Percentiles rank a stretch among this genome's conserved stretches.
These are phyloP conservation scores for Ceratina japonica DNA, from an alignment of 1,140 invertebrate genomes.

Conservation along the genomic window DNA sequence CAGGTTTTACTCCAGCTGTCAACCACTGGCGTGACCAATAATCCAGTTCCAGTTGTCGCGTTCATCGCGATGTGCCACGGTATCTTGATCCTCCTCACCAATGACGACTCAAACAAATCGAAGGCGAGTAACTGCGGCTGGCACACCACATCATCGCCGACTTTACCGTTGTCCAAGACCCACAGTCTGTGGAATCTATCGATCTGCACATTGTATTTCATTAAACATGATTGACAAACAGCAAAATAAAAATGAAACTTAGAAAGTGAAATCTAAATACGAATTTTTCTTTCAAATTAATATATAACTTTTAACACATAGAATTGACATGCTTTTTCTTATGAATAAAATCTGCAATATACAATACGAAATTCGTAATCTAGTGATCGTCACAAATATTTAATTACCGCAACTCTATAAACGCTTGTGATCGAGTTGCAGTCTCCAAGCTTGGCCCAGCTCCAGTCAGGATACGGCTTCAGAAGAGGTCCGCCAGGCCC, in stretches of 20 bases:
- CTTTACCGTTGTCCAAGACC: constrained; percentile 79
- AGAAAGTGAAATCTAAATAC: too few relatives aligned
- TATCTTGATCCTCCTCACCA: constrained; percentile 74
- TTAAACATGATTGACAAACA: too few relatives aligned
- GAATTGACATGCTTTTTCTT: too few relatives aligned
- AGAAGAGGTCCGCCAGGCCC: constrained; percentile 57
- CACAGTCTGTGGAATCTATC: constrained; percentile 79
- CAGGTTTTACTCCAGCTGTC: constrained; percentile 52
- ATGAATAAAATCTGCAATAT: too few relatives aligned
- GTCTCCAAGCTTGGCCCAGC: constrained; percentile 45
- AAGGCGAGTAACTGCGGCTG: constrained; percentile 78
- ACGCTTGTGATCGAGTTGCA: constrained; percentile 61
- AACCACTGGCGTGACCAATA: constrained; percentile 62
- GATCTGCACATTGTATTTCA: constrained; percentile 72
- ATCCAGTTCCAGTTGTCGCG: constrained; percentile 45
- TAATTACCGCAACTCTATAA: constrained; percentile 61
- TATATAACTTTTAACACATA: too few relatives aligned
- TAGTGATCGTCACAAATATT: background rate
- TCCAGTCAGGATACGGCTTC: constrained; percentile 65
- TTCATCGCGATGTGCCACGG: constrained; percentile 55
- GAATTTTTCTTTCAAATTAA: too few relatives aligned
- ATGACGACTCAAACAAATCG: constrained; percentile 74
- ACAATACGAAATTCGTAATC: too few relatives aligned
- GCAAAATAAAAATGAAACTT: too few relatives aligned
- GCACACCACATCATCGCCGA: constrained; percentile 74